A percentile compares a stretch with the other conserved stretches of the same genome.
Conservation (phyloP, 1,140 invertebrate genomes). For the Brachionus calyciflorus region DNA sequence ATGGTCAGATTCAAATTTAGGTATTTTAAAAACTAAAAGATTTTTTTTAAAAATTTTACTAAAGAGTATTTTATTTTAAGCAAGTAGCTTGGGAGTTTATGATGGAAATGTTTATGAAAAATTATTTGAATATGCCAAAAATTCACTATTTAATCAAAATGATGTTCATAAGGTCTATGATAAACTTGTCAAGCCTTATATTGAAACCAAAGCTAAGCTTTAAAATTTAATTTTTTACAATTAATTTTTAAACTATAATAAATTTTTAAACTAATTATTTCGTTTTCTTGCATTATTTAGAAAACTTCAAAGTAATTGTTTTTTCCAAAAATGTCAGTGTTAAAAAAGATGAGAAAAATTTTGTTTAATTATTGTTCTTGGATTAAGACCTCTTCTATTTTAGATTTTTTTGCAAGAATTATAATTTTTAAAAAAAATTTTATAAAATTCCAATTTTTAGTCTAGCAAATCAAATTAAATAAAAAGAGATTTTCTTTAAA, state of each 20-base stretch:
- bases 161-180: conserved; percentile 52
- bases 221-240: not conserved
- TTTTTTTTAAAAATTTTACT: not conserved
- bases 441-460: no score
- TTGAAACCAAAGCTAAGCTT: not conserved
- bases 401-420: no score
- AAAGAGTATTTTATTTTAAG: conserved; percentile 59
- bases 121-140: conserved; percentile 76
- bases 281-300: not conserved
- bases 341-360: no score
- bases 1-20: conserved; percentile 41
- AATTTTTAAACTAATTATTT: not conserved
- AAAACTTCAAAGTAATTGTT: no score
- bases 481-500: no score
- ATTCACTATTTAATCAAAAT: conserved; percentile 78
- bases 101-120: conserved; percentile 88
- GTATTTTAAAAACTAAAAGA: not conserved
- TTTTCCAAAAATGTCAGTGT: no score
- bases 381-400: no score
- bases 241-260: not conserved
- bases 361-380: no score
- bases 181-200: not conserved
- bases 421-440: no score
- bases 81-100: conserved; percentile 74
- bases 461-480: no score